A percentile compares a stretch with the other conserved stretches of the same genome.
phyloP scores from a whole-genome alignment of 2,113 vertebrate species.

The Pan troglodytes region DNA sequence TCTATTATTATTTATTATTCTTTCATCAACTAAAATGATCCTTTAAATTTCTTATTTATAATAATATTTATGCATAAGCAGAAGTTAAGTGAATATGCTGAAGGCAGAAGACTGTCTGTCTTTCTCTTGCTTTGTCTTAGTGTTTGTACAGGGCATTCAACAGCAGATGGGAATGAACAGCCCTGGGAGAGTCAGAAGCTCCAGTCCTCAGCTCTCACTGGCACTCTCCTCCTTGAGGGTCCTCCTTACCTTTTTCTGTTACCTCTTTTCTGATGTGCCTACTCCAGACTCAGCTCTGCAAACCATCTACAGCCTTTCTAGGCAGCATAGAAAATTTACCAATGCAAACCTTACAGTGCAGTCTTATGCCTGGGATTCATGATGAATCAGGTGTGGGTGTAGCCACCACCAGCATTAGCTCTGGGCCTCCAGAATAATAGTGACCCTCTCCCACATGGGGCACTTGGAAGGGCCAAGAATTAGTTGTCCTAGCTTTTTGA shows the following conservation, averaged over 20 bases:
- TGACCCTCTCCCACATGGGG: no score
- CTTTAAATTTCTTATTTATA: not conserved
- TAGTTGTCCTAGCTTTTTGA: not conserved
- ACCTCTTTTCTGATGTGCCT: not conserved
- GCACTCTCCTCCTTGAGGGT: no score
- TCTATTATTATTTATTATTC: not conserved
- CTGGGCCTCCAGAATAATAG: not conserved
- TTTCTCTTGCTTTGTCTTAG: not conserved
- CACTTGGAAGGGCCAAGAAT: not conserved
- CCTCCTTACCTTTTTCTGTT: not conserved
- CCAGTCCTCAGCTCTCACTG: not conserved
- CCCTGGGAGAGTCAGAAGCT: not conserved
- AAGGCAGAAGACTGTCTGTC: not conserved
- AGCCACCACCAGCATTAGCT: not conserved
- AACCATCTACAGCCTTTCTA: not conserved
- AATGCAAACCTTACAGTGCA: not conserved
- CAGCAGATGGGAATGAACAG: not conserved
- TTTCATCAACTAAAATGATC: not conserved
- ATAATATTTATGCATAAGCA: not conserved
- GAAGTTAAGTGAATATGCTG: not conserved
- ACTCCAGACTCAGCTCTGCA: not conserved
- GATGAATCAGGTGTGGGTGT: not conserved
- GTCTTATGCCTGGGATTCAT: not conserved
- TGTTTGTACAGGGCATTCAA: not conserved
- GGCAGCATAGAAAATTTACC: not conserved